Base-by-base conservation (phyloP, 1,140 invertebrate genomes). In the Trichogramma pretiosum region DNA sequence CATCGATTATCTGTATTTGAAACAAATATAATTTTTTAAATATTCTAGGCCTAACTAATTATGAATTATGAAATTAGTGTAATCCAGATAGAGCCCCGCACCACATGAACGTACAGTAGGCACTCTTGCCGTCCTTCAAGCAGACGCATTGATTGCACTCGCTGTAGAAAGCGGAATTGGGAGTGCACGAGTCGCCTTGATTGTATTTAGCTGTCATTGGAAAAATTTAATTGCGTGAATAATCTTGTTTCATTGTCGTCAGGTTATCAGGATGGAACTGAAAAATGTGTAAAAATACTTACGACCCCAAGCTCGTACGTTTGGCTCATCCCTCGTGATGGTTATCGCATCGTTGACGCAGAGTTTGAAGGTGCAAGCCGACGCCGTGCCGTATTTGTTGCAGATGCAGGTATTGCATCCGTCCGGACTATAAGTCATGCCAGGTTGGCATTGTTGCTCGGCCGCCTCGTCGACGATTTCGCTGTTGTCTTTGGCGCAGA, bases 71-170 rank as follows among this genome's bases (percentile, higher is more conserved):
- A n/a, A n/a, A n/a, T n/a, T n/a, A n/a, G n/a, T n/a, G n/a, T n/a
- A n/a, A n/a, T n/a, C n/a, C n/a, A n/a, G n/a, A n/a, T n/a, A n/a
- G n/a, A n/a, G n/a, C n/a, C n/a, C n/a, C n/a, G n/a, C 48, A 50
- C 8, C 13, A 26, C 36, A 36, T 39, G 22, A 49, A 13, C n/a
- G 26, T 42, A 16, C 47, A 53, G 39, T 33, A 50, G 24, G 45
- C 50, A 18, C 26, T 48, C 14, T 24, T 42, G 38, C 45, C 45
- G 36, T 39, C 35, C 21, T 28, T 18, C 3, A 30, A 36, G 34
- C 56, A 58, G 19, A 33, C 10, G 24, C 54, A 58, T n/a, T 17
- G 30, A 34, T 58, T 58, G 48, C 56, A 58, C 35, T 52, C 47
- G 23, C 37, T 32, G n/a, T 50, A 45, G 38, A 56, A 54, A 30